Evolutionary conservation across 1,140 invertebrate genomes (phyloP).

Genomic region (Stegodyphus mimosarum): DNA sequence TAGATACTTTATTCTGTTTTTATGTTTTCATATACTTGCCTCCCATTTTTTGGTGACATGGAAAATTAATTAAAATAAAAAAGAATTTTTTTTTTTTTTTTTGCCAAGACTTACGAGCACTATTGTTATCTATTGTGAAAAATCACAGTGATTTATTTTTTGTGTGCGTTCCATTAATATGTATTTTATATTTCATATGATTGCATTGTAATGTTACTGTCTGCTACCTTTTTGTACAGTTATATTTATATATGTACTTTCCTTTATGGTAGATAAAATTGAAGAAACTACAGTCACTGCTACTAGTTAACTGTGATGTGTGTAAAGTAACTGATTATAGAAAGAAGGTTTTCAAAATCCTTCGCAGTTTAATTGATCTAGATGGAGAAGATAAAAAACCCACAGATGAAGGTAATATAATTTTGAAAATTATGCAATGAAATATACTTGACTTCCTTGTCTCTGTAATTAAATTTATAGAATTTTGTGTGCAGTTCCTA

Average conservation of each 20-base stretch:
- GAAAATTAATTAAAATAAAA: background rate
- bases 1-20: no score
- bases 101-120: background rate
- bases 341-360: conserved; percentile 16
- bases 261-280: background rate
- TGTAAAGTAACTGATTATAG: conserved; percentile 9
- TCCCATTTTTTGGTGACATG: no score
- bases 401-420: conserved; percentile 22
- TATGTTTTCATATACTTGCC: no score
- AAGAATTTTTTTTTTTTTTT: background rate
- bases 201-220: background rate
- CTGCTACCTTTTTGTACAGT: no score
- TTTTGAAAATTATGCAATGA: no score
- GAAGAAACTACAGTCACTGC: conserved; percentile 29
- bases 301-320: conserved; percentile 19
- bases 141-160: background rate
- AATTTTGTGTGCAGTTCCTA: no score
- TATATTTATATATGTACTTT: no score
- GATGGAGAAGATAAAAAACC: conserved; percentile 38
- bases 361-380: conserved; percentile 16
- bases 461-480: no score
- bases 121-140: background rate
- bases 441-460: no score
- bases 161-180: background rate
- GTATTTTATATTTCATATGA: background rate